Base-by-base conservation (phyloP, 2,888 invertebrate genomes). In the Penaeus monodon region DNA sequence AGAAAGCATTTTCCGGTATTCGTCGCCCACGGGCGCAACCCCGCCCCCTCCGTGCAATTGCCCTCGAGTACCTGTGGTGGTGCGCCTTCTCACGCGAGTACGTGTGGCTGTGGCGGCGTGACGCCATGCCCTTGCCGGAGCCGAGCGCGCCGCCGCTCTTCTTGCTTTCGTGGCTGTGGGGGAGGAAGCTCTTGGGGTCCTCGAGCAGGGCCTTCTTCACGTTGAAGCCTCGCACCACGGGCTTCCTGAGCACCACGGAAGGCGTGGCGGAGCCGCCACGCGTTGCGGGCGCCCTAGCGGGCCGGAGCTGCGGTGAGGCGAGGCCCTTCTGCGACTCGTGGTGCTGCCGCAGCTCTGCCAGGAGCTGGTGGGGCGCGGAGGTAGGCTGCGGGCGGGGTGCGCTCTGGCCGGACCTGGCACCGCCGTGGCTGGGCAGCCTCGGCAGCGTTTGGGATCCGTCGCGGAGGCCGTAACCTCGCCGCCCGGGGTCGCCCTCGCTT, bases 191-290 rank as follows among this genome's bases (percentile, higher is more conserved):
- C 81, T 82, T 65, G 10, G 87, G 89, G 66, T 84, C 84, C 73
- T 89, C 89, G 84, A 81, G 80, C 44, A 89, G 81, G 17, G 89
- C 89, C 65, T 87, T 89, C 85, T 85, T 83, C 49, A 89, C 89
- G 77, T 89, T 84, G 73, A 89, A 89, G 14, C 89, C 89, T 24
- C 70, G 80, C 10, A 89, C 85, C 0, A 38, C 73, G 7, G 89
- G 89, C 73, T 89, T 89, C 78, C 89, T 76, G 22, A 89, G 80
- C 1, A 38, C 68, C 24, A 27, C 38, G 33, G 27, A 68, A 4
- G 81, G 44, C 70, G 76, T 2, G 64, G 73, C 17, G 49, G 73
- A 22, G 65, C 70, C 38, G 80, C 80, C n/a, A 74, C 10, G 64
- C 64, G 73, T 38, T 44, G n/a, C 14, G 80, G 74, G 70, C 70